These are phyloP conservation scores for Dipodomys ordii DNA, from an alignment of 2,113 vertebrate genomes.

Conservation along the genomic window DNA sequence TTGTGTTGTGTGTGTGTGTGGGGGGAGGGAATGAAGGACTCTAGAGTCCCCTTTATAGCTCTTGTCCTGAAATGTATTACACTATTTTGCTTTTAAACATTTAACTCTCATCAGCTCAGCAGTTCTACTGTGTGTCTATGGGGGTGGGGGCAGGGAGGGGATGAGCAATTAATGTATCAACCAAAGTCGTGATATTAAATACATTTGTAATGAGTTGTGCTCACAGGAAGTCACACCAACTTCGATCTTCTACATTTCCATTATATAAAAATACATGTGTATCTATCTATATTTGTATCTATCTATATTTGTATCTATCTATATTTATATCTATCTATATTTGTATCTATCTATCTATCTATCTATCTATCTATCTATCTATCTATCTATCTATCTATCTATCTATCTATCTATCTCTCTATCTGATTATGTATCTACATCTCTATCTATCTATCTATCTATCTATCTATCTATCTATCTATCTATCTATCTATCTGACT, in stretches of 20 bases:
- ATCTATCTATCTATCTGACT: too few species aligned
- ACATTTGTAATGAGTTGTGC: slow-evolving; percentile 62
- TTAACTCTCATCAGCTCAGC: slow-evolving; percentile 55
- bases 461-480: too few species aligned
- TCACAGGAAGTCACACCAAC: slow-evolving; percentile 19
- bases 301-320: too few species aligned
- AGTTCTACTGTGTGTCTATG: not conserved
- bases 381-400: too few species aligned
- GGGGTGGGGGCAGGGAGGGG: not conserved
- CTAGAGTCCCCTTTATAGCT: not conserved
- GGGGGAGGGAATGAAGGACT: slow-evolving; percentile 19
- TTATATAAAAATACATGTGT: not conserved
- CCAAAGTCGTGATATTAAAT: slow-evolving; percentile 43
- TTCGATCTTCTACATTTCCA: slow-evolving; percentile 27
- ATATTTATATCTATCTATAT: too few species aligned
- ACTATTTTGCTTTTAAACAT: not conserved
- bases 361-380: too few species aligned
- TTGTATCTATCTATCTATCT: too few species aligned
- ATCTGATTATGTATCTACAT: too few species aligned
- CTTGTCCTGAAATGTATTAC: slow-evolving; percentile 29
- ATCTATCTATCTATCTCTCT: too few species aligned
- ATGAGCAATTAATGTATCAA: not conserved
- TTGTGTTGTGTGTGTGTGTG: not conserved
- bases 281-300: too few species aligned
- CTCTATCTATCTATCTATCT: too few species aligned